phyloP scores from a whole-genome alignment of 2,113 vertebrate species.

The Chaetodon auriga region DNA sequence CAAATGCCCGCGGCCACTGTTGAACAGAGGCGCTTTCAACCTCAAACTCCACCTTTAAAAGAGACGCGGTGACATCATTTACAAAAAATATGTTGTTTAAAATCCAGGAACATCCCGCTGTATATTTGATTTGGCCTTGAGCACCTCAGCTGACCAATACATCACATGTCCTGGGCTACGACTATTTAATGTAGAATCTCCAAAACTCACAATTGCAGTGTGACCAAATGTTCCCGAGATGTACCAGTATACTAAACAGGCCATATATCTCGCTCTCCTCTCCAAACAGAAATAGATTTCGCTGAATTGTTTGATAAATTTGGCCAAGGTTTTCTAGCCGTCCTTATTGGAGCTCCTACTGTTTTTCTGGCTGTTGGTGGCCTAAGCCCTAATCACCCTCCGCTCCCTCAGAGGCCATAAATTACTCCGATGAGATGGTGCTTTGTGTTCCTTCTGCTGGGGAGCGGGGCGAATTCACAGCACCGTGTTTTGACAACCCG shows the following conservation, averaged over 20 bases:
- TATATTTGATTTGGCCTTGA: conserved; percentile 98
- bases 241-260: conserved; percentile 92
- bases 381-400: conserved; percentile 96
- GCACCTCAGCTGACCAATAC: conserved; percentile 88
- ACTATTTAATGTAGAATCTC: conserved; percentile 98
- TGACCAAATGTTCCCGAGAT: conserved; percentile 93
- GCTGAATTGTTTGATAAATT: conserved; percentile 99
- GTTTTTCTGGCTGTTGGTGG: conserved; percentile 99
- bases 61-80: conserved; percentile 91
- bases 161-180: conserved; percentile 93
- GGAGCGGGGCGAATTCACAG: conserved; percentile 91
- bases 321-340: conserved; percentile 95
- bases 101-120: conserved; percentile 92
- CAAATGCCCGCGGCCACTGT: conserved; percentile 48
- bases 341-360: conserved; percentile 97
- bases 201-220: conserved; percentile 97
- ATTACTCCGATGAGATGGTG: conserved; percentile 95
- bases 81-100: conserved; percentile 93
- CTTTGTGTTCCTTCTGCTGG: conserved; percentile 94
- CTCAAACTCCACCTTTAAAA: conserved; percentile 73
- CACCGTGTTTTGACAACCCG: conserved; percentile 95
- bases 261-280: conserved; percentile 93
- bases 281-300: conserved; percentile 98
- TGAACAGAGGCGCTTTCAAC: conserved; percentile 72
- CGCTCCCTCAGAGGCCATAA: conserved; percentile 97